Evolutionary conservation across 2,888 invertebrate species (phyloP).

Genomic region (Minunthozetes semirufus): DNA sequence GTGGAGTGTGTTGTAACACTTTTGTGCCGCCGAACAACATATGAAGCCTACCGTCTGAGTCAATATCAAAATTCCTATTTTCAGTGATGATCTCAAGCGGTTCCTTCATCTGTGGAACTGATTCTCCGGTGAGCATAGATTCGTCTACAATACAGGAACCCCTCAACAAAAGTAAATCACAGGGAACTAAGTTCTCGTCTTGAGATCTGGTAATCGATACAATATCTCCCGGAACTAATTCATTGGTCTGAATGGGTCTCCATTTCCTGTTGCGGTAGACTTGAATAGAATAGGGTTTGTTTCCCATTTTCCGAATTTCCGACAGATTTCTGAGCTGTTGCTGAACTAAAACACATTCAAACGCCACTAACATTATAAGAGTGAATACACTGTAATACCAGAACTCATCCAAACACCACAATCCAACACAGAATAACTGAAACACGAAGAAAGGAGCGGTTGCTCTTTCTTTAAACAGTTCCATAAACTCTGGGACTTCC

Average conservation of each 20-base stretch:
- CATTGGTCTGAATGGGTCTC: constrained; percentile 75
- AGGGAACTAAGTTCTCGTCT: constrained; percentile 84
- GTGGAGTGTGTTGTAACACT: constrained; percentile 94
- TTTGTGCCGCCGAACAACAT: constrained; percentile 94
- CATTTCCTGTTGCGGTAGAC: constrained; percentile 85
- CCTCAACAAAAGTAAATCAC: constrained; percentile 84
- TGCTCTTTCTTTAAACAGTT: constrained; percentile 92
- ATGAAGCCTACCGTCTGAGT: constrained; percentile 83
- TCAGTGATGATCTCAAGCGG: constrained; percentile 63
- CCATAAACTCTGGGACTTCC: constrained; percentile 92
- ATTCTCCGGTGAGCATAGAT: constrained; percentile 97
- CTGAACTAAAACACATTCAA: constrained; percentile 95
- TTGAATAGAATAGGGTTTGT: constrained; percentile 82
- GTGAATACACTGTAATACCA: constrained; percentile 97
- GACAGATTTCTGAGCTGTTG: constrained; percentile 97
- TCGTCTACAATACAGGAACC: constrained; percentile 98
- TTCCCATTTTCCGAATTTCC: constrained; percentile 98
- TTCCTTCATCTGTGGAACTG: constrained; percentile 98
- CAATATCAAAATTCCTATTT: constrained; percentile 58
- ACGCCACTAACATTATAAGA: constrained; percentile 85
- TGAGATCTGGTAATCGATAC: constrained; percentile 81
- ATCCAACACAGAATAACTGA: constrained; percentile 95
- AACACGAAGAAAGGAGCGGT: constrained; percentile 99
- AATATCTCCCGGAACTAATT: constrained; percentile 90
- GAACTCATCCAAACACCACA: constrained; percentile 99